Evolutionary conservation across 2,888 invertebrate genomes (phyloP).

Genomic region (Lymantria dispar): DNA sequence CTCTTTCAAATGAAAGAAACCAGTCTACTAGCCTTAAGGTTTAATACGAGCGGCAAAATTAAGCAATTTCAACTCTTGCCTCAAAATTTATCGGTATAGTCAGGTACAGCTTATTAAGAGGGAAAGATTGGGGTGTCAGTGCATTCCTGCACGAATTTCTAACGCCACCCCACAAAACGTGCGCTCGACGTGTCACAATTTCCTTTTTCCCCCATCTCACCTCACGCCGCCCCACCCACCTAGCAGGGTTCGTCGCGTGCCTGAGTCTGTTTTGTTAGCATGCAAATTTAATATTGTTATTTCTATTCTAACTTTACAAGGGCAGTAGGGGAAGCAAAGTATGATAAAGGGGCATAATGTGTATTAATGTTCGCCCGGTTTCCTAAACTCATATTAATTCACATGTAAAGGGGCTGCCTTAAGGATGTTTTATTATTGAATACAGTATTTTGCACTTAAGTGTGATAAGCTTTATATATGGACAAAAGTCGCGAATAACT

Average conservation of each 20-base stretch:
- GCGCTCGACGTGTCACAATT: conserved; percentile 50
- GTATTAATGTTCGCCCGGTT: conserved; percentile 33
- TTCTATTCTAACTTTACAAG: conserved; percentile 74
- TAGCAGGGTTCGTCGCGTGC: conserved; percentile 43
- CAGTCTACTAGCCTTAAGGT: no score
- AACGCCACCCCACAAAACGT: conserved; percentile 41
- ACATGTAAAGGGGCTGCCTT: conserved; percentile 19
- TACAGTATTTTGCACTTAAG: conserved; percentile 33
- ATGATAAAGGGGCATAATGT: conserved; percentile 51
- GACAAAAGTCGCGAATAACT: conserved; percentile 17
- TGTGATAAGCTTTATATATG: conserved; percentile 18
- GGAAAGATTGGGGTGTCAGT: conserved; percentile 52
- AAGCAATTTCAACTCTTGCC: conserved; percentile 23
- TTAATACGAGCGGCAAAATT: conserved; percentile 6
- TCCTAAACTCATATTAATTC: conserved; percentile 33
- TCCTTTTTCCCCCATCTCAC: conserved; percentile 31
- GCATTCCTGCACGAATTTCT: conserved; percentile 69
- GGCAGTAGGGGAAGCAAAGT: conserved; percentile 69
- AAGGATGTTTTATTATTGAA: conserved; percentile 31
- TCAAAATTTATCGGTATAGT: conserved; percentile 28
- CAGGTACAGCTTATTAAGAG: conserved; percentile 41
- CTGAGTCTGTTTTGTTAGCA: conserved; percentile 56
- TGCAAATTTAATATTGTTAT: conserved; percentile 78
- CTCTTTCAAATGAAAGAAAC: no score
- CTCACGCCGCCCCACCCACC: conserved; percentile 12